Percentiles rank a stretch among this genome's conserved stretches.
These are phyloP conservation scores for Dynastes tityus DNA, from an alignment of 2,888 invertebrate species.

Conservation along the genomic window DNA sequence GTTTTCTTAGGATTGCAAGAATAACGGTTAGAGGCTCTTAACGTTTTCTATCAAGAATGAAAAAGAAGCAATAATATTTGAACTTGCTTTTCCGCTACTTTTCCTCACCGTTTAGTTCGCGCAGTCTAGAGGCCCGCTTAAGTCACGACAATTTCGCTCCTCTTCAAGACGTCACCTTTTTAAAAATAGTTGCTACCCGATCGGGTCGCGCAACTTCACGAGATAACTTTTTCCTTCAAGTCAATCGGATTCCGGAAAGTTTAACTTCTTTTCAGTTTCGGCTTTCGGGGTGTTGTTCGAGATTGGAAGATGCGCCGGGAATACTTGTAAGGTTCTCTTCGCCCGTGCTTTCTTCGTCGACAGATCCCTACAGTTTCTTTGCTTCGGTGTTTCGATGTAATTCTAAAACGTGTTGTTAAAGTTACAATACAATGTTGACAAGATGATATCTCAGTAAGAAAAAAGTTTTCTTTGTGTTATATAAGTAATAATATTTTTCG, in stretches of 20 bases:
- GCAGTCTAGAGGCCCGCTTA: neutral
- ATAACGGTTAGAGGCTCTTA: constrained; percentile 9
- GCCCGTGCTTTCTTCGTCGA: neutral
- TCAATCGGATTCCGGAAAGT: constrained; percentile 31
- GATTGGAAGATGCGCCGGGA: constrained; percentile 31
- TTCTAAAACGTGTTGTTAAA: constrained; percentile 8
- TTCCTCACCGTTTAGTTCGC: constrained; percentile 5
- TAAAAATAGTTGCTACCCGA: constrained; percentile 20
- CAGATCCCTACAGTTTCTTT: too few species aligned
- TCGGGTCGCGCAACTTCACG: constrained; percentile 15
- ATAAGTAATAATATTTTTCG: too few species aligned
- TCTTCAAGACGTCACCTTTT: constrained; percentile 7
- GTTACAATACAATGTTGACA: neutral
- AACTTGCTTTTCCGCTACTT: neutral
- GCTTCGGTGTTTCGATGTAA: neutral
- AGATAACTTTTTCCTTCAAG: constrained; percentile 13
- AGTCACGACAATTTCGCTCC: constrained; percentile 18
- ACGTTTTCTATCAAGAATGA: neutral
- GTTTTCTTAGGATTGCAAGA: neutral
- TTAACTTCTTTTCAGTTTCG: constrained; percentile 27
- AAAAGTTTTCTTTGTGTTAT: neutral
- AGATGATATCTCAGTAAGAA: neutral
- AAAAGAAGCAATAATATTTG: constrained; percentile 21
- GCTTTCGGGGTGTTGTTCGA: constrained; percentile 20
- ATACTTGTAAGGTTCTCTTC: constrained; percentile 10